Conservation (phyloP, 2,888 invertebrate genomes). For the Coelopa pilipes region DNA sequence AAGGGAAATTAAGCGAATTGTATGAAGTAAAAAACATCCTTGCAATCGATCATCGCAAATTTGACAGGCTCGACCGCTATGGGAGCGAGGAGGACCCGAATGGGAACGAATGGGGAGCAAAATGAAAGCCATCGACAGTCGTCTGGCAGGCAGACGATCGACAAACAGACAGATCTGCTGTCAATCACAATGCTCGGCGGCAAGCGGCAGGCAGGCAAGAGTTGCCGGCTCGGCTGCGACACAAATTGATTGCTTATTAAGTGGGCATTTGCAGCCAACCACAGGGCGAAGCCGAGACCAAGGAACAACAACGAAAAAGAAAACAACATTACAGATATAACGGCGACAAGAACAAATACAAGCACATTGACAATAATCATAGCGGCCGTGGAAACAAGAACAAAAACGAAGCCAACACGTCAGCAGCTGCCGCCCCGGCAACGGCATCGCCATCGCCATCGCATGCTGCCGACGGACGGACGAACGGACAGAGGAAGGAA, state of each 20-base stretch:
- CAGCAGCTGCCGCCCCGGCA: conserved; percentile 13
- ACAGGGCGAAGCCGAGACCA: no score
- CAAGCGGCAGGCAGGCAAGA: conserved; percentile 3
- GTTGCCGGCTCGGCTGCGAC: conserved; percentile 16
- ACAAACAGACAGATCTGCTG: conserved; percentile 6
- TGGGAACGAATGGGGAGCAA: not conserved
- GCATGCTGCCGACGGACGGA: not conserved
- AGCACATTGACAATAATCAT: no score
- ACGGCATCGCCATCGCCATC: no score
- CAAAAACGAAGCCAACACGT: conserved; percentile 11
- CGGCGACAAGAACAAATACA: no score
- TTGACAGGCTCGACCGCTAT: conserved; percentile 15
- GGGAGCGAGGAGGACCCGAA: not conserved
- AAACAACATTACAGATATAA: no score
- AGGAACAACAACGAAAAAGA: no score
- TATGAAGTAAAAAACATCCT: not conserved
- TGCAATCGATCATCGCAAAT: conserved; percentile 24
- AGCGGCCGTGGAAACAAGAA: not conserved
- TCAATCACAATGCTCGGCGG: conserved; percentile 23
- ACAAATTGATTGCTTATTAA: conserved; percentile 40
- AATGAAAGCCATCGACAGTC: conserved; percentile 26
- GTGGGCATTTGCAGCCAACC: conserved; percentile 30
- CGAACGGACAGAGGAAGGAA: not conserved
- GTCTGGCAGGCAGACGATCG: conserved; percentile 6
- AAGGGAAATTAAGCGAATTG: no score